These are phyloP conservation scores for Drepana falcataria DNA, from an alignment of 2,888 invertebrate genomes.

Conservation along the genomic window DNA sequence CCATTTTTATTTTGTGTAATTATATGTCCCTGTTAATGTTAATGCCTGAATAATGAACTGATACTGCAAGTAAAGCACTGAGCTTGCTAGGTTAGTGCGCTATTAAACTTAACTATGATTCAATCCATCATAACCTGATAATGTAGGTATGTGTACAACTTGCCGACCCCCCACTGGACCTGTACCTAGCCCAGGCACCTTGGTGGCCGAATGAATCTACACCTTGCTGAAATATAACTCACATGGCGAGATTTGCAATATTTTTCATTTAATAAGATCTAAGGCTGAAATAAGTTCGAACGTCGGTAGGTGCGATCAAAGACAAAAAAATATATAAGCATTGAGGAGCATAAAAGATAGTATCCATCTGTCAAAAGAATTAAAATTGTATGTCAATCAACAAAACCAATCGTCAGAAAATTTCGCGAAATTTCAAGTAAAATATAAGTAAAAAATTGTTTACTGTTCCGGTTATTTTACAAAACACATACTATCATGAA, in stretches of 20 bases:
- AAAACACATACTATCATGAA: constrained; percentile 27
- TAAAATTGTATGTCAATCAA: neutral
- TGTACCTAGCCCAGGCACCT: too few relatives aligned
- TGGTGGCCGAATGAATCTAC: too few relatives aligned
- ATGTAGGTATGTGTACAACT: too few relatives aligned
- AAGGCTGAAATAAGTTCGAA: too few relatives aligned
- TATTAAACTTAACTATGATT: constrained; percentile 20
- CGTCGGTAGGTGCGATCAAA: too few relatives aligned
- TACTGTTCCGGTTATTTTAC: neutral
- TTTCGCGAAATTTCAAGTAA: constrained; percentile 23
- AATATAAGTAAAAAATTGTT: constrained; percentile 3
- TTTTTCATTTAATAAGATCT: too few relatives aligned
- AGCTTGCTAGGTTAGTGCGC: constrained; percentile 34
- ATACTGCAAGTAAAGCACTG: constrained; percentile 11
- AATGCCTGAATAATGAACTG: constrained; percentile 22
- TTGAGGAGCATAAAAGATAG: too few relatives aligned
- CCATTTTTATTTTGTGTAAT: constrained; percentile 37
- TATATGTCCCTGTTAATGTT: constrained; percentile 20
- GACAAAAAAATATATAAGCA: too few relatives aligned
- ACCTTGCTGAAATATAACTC: too few relatives aligned
- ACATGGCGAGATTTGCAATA: too few relatives aligned
- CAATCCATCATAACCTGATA: constrained; percentile 21
- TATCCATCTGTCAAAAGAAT: constrained; percentile 3
- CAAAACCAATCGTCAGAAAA: neutral
- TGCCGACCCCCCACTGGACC: too few relatives aligned